Evolutionary conservation across 2,888 invertebrate genomes (phyloP), one percentile per base, ranked within the genome.

Genomic region (Argyresthia albistria): DNA sequence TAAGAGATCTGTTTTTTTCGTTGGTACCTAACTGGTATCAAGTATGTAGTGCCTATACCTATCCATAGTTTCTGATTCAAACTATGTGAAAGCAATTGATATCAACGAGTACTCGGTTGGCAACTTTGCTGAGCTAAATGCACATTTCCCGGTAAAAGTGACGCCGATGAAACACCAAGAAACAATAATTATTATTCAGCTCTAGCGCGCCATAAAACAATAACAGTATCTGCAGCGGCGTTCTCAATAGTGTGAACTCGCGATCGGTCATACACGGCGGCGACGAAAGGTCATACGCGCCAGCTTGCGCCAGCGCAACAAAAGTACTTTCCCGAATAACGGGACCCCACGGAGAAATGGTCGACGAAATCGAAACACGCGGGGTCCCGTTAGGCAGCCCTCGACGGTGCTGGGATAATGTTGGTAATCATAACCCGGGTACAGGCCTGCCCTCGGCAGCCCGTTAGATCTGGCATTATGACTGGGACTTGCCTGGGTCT

Each of bases 331-430:
- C 59, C 60, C 84, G 75, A 70, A 71, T 88, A 88, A 88, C 88
- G 88, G 88, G 77, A 88, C 71, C 57, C 25, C 59, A 63, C 73
- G 78, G 88, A 87, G 88, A 88, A 88, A 88, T 88, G 87, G 81
- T 84, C 86, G 87, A 88, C 83, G 88, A 88, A 88, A 88, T 80
- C 88, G 88, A 88, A 88, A 88, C 87, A 88, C 73, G 81, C 70
- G 36, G 37, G 66, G 75, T 80, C 76, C 87, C 86, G 86, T 87
- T 84, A 84, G 66, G 58, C 70, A 81, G 81, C 81, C 80, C 82
- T 82, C 35, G 15, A n/a, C 25, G 25, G 25, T 42, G 25, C 42
- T 12, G 47, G 35, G 15, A 42, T 43, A 46, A 51, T 51, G 37
- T 37, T 45, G 51, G 45, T 47, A 52, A 51, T 51, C 43, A 45